phyloP scores from a whole-genome alignment of 2,797 vertebrate genomes.

The Diplodus puntazzo region DNA sequence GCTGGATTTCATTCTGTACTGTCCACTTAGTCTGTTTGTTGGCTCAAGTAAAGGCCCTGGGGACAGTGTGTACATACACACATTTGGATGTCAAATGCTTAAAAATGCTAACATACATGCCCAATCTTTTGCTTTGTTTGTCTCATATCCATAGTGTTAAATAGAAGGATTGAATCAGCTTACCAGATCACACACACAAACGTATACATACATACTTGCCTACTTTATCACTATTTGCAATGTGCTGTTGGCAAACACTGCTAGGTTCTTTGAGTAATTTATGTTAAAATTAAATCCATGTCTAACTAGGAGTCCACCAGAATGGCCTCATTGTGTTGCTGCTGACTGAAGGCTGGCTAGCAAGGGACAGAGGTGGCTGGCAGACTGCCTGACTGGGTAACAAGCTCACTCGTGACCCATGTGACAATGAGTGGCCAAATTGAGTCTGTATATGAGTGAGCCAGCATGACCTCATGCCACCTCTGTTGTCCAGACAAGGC shows the following conservation, averaged over 20 bases:
- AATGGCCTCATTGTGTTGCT: constrained; percentile 73
- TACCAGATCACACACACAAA: constrained; percentile 3
- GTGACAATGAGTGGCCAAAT: constrained; percentile 70
- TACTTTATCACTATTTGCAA: constrained; percentile 29
- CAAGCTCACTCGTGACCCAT: constrained; percentile 71
- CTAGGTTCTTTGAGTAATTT: constrained; percentile 20
- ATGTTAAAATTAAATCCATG: constrained; percentile 51
- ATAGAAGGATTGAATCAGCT: neutral
- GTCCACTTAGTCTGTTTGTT: constrained; percentile 8
- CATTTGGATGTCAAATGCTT: constrained; percentile 19
- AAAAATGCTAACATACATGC: neutral
- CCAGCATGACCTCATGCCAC: constrained; percentile 59
- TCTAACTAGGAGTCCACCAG: constrained; percentile 42
- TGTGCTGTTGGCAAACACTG: constrained; percentile 37
- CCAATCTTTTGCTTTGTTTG: neutral
- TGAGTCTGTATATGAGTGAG: constrained; percentile 61
- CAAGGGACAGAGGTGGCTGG: constrained; percentile 66
- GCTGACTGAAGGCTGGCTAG: constrained; percentile 50
- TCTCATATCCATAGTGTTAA: constrained; percentile 11
- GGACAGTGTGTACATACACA: constrained; percentile 5
- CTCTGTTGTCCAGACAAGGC: constrained; percentile 42
- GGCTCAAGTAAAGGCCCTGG: constrained; percentile 24
- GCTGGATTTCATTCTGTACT: constrained; percentile 25
- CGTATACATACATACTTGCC: neutral
- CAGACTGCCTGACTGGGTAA: constrained; percentile 66